phyloP scores from a whole-genome alignment of 2,888 invertebrate species.

The Onthophagus sagittarius region DNA sequence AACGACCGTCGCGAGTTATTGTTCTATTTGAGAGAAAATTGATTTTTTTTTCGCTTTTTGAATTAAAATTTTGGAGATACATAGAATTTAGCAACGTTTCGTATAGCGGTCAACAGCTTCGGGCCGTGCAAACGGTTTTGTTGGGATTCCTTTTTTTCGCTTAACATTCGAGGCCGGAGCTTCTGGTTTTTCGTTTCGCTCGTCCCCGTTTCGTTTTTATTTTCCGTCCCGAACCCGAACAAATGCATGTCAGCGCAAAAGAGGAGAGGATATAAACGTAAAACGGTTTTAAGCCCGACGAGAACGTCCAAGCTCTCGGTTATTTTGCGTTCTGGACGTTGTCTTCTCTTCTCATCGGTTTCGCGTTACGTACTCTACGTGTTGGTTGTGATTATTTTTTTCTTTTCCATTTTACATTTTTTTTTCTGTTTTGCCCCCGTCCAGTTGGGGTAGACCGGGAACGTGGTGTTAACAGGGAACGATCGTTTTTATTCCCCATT shows the following conservation, averaged over 20 bases:
- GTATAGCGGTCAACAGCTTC: neutral
- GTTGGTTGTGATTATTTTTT: neutral
- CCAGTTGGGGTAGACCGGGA: neutral
- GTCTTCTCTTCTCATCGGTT: neutral
- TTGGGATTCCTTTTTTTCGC: neutral
- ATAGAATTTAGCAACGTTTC: neutral
- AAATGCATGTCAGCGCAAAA: neutral
- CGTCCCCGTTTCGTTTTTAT: neutral
- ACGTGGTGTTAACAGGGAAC: neutral
- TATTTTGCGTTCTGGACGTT: neutral
- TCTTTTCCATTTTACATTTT: neutral
- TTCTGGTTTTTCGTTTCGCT: neutral
- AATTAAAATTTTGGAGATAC: too few species aligned
- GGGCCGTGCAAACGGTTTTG: neutral
- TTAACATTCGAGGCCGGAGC: neutral
- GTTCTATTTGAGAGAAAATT: neutral
- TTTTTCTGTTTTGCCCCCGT: neutral
- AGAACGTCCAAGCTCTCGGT: neutral
- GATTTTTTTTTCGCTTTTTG: too few species aligned
- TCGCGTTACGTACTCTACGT: neutral
- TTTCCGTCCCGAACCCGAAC: neutral
- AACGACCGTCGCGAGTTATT: conserved; percentile 20
- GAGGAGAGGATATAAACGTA: neutral
- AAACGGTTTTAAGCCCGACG: neutral
- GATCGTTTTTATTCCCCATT: neutral